Percentiles rank a stretch among this genome's conserved stretches.
phyloP scores from a whole-genome alignment of 2,888 invertebrate genomes.

The Agrochola litura region DNA sequence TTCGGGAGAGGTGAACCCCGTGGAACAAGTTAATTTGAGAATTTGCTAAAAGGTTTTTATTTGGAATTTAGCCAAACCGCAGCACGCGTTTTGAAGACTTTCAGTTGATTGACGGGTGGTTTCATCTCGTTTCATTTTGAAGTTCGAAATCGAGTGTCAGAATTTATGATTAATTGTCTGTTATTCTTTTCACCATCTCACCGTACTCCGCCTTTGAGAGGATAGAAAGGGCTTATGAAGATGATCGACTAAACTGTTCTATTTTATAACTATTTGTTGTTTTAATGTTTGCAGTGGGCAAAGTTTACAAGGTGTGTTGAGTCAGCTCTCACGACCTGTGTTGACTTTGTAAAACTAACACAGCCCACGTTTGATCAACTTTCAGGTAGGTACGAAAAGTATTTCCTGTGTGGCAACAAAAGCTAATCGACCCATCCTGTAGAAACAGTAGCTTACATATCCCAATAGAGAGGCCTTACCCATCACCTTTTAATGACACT shows the following conservation, averaged over 20 bases:
- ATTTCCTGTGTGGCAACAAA: not conserved
- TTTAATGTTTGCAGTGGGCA: slow-evolving; percentile 15
- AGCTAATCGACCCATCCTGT: not conserved
- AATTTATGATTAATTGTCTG: slow-evolving; percentile 36
- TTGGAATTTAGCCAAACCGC: slow-evolving; percentile 8
- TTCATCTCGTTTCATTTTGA: slow-evolving; percentile 51
- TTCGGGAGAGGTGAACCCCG: slow-evolving; percentile 18
- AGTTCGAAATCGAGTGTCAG: slow-evolving; percentile 41
- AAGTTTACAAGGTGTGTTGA: not conserved
- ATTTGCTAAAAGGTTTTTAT: slow-evolving; percentile 44
- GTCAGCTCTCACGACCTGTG: slow-evolving; percentile 2
- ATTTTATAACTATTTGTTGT: not conserved
- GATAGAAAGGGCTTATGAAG: slow-evolving; percentile 7
- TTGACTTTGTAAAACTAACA: slow-evolving; percentile 23
- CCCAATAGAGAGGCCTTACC: not conserved
- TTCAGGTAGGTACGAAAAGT: slow-evolving; percentile 12
- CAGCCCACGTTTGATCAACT: slow-evolving; percentile 7
- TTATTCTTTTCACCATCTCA: slow-evolving; percentile 2
- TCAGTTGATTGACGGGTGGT: slow-evolving; percentile 44
- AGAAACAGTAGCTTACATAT: not conserved
- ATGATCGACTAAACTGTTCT: slow-evolving; percentile 14
- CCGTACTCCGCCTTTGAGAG: not conserved
- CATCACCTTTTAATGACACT: not conserved
- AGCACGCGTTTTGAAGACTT: slow-evolving; percentile 13
- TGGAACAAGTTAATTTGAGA: slow-evolving; percentile 44